phyloP scores from a whole-genome alignment of 2,797 vertebrate genomes.

The Halcyon leucocephala region DNA sequence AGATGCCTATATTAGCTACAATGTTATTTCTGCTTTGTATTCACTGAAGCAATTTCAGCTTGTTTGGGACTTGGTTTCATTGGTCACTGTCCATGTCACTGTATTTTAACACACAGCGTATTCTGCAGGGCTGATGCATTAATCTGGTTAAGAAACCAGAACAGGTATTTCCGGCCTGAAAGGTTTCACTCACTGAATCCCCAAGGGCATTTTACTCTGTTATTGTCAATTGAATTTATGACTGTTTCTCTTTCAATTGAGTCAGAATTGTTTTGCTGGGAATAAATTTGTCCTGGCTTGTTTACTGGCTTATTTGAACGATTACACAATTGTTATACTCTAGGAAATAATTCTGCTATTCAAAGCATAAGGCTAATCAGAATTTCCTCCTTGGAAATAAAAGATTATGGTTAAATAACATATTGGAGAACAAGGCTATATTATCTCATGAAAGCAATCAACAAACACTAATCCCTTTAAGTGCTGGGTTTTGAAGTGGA shows the following conservation, averaged over 20 bases:
- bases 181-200: not conserved
- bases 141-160: slow-evolving; percentile 29
- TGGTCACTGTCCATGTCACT: not conserved
- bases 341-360: slow-evolving; percentile 43
- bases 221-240: slow-evolving; percentile 10
- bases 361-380: slow-evolving; percentile 42
- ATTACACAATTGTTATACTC: slow-evolving; percentile 47
- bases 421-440: slow-evolving; percentile 4
- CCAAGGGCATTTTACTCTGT: not conserved
- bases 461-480: slow-evolving; percentile 59
- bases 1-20: not conserved
- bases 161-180: slow-evolving; percentile 30
- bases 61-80: not conserved
- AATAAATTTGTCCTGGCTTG: slow-evolving; percentile 23
- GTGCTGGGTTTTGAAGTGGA: slow-evolving; percentile 30
- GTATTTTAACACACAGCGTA: not conserved
- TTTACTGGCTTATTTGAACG: slow-evolving; percentile 47
- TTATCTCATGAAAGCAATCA: slow-evolving; percentile 59
- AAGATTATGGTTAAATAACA: slow-evolving; percentile 42
- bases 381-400: slow-evolving; percentile 55
- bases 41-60: not conserved
- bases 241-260: slow-evolving; percentile 24
- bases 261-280: slow-evolving; percentile 18
- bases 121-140: not conserved
- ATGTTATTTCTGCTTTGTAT: not conserved